Evolutionary conservation across 2,888 invertebrate genomes (phyloP).

Genomic region (Phragmatobia fuliginosa): DNA sequence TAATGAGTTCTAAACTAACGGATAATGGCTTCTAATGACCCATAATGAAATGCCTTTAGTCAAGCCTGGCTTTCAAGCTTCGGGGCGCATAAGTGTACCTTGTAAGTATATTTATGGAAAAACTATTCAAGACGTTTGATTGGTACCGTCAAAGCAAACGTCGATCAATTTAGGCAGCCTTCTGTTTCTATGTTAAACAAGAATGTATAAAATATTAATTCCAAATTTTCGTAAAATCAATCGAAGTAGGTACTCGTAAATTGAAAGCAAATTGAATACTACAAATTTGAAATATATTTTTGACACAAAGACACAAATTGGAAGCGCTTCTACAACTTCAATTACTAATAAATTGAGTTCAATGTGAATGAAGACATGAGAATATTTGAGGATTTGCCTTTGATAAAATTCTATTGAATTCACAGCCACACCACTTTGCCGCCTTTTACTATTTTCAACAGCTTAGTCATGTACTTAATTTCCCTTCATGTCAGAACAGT

Average conservation of each 20-base stretch:
- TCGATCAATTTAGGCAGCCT: neutral
- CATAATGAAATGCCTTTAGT: constrained; percentile 29
- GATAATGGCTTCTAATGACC: constrained; percentile 33
- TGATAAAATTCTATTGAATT: neutral
- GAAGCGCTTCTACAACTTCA: neutral
- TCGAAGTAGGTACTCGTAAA: neutral
- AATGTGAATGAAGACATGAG: neutral
- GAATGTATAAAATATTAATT: neutral
- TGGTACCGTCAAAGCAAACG: neutral
- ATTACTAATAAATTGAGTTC: neutral
- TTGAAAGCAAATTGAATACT: neutral
- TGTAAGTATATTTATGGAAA: neutral
- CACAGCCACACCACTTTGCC: neutral
- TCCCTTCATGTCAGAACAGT: too few relatives aligned
- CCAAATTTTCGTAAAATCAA: neutral
- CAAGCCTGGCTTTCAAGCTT: constrained; percentile 3
- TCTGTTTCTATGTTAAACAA: neutral
- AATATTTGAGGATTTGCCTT: neutral
- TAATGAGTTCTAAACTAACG: constrained; percentile 47
- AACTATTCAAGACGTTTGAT: neutral
- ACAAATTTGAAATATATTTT: neutral
- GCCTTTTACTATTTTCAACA: neutral
- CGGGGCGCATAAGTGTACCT: neutral
- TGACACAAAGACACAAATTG: neutral
- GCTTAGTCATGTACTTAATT: neutral